phyloP scores from a whole-genome alignment of 2,888 invertebrate genomes.

The Cryptocephalus primarius region DNA sequence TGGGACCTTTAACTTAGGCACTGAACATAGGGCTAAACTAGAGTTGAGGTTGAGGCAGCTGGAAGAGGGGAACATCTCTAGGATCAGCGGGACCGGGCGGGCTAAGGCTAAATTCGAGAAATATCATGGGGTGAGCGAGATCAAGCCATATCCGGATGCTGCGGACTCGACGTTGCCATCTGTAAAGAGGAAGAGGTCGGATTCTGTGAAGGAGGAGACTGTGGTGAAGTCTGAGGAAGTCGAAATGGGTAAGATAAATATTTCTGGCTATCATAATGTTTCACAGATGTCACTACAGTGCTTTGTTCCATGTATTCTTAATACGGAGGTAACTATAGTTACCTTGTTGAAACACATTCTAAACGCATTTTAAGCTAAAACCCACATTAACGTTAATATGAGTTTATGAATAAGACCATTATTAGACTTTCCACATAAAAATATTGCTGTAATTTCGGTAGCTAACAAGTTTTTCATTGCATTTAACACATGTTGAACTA shows the following conservation, averaged over 20 bases:
- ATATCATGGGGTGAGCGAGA: constrained; percentile 80
- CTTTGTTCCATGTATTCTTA: too few relatives aligned
- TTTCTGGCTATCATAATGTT: too few relatives aligned
- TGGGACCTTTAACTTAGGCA: constrained; percentile 57
- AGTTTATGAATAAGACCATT: too few relatives aligned
- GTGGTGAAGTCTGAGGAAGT: constrained; percentile 12
- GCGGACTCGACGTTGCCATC: constrained; percentile 72
- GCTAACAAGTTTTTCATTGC: too few relatives aligned
- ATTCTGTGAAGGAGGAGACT: constrained; percentile 29
- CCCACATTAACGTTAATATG: too few relatives aligned
- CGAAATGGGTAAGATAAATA: neutral
- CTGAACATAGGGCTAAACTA: constrained; percentile 80
- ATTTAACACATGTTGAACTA: too few relatives aligned
- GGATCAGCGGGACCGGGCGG: constrained; percentile 82
- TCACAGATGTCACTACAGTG: too few relatives aligned
- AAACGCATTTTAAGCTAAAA: too few relatives aligned
- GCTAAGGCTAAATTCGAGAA: constrained; percentile 86
- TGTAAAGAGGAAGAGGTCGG: constrained; percentile 49
- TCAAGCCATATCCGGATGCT: constrained; percentile 61
- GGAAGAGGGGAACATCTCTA: constrained; percentile 73
- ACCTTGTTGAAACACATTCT: too few relatives aligned
- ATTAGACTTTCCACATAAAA: too few relatives aligned
- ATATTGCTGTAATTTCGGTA: too few relatives aligned
- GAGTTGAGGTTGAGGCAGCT: constrained; percentile 69
- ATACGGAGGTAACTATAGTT: too few relatives aligned